These are phyloP conservation scores for Drosophila eugracilis DNA, from an alignment of 1,140 invertebrate genomes.

Conservation along the genomic window DNA sequence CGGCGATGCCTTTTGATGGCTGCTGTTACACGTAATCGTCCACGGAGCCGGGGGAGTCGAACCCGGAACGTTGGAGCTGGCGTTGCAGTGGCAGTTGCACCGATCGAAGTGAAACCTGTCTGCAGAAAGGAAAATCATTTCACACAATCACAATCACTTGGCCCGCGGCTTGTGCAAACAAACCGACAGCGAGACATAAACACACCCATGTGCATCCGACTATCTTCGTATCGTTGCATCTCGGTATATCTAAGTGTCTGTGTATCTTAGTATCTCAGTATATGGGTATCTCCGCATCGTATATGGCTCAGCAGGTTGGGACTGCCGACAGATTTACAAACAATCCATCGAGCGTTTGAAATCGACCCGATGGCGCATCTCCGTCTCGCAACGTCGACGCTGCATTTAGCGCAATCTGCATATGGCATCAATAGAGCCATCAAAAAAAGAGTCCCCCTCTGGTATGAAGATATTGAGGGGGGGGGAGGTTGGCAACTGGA, in stretches of 20 bases:
- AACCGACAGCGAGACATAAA: slow-evolving; percentile 56
- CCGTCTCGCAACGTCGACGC: slow-evolving; percentile 50
- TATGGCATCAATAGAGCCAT: slow-evolving; percentile 67
- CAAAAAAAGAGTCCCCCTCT: slow-evolving; percentile 49
- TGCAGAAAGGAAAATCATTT: slow-evolving; percentile 79
- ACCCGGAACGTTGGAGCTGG: slow-evolving; percentile 65
- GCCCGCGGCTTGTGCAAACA: slow-evolving; percentile 72
- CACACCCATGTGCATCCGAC: slow-evolving; percentile 38
- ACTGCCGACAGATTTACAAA: slow-evolving; percentile 74
- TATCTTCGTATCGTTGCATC: neutral
- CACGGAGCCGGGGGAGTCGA: slow-evolving; percentile 61
- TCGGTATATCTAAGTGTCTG: slow-evolving; percentile 1
- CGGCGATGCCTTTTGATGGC: slow-evolving; percentile 58
- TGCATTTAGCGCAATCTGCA: slow-evolving; percentile 61
- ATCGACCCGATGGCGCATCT: slow-evolving; percentile 52
- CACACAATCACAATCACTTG: slow-evolving; percentile 61
- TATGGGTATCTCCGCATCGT: slow-evolving; percentile 26
- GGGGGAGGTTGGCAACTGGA: neutral
- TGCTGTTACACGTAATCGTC: slow-evolving; percentile 74
- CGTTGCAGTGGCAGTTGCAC: slow-evolving; percentile 46
- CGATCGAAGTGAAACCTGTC: slow-evolving; percentile 75
- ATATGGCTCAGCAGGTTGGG: slow-evolving; percentile 59
- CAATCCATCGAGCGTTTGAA: slow-evolving; percentile 58
- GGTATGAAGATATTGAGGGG: slow-evolving; percentile 1
- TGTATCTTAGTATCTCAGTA: neutral